phyloP scores from a whole-genome alignment of 2,113 vertebrate genomes.

The Sylvicapra grimmia region DNA sequence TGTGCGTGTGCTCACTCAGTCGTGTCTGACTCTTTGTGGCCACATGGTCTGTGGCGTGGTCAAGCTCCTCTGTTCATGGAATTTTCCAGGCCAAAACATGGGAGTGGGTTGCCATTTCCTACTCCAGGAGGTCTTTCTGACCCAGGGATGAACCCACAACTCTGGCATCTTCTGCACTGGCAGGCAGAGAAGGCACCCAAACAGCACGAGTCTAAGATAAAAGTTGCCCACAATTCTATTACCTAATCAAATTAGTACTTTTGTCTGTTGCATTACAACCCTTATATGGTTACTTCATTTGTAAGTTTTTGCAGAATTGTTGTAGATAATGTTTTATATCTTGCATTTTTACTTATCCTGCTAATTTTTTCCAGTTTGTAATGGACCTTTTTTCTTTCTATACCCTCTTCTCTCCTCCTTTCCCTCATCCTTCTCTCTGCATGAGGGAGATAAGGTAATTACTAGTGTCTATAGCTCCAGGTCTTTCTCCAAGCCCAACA shows the following conservation, averaged over 20 bases:
- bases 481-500: not conserved
- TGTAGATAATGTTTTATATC: not conserved
- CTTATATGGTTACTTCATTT: not conserved
- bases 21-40: not conserved
- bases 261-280: not conserved
- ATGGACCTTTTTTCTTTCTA: not conserved
- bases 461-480: not conserved
- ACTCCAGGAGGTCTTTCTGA: not conserved
- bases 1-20: not conserved
- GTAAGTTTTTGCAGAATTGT: not conserved
- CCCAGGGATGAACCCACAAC: not conserved
- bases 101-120: not conserved
- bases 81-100: not conserved
- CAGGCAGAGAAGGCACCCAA: not conserved
- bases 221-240: not conserved
- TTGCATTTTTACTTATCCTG: not conserved
- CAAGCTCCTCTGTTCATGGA: not conserved
- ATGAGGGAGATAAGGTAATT: not conserved
- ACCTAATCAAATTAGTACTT: not conserved
- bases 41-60: not conserved
- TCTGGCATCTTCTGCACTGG: not conserved
- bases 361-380: not conserved
- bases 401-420: not conserved
- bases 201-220: not conserved
- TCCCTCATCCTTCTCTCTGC: rapidly evolving